Base-by-base conservation (phyloP, 2,797 vertebrate species). In the Helicolenus hilgendorfi region DNA sequence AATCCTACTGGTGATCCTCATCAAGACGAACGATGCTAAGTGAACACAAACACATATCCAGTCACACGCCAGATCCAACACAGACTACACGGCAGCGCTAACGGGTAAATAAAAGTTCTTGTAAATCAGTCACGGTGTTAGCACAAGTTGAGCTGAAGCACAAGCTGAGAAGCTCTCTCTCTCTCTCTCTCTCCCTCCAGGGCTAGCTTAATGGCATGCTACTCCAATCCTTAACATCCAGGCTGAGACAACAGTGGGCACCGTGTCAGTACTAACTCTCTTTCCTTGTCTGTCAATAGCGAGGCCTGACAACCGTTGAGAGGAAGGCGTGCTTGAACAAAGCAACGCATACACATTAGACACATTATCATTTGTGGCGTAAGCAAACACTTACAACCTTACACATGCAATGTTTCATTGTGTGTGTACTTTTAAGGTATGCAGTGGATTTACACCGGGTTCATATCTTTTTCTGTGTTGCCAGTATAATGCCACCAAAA, bases 41-140 rank as follows among this genome's bases (percentile, higher is more conserved):
- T 56, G 87, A 86, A 73, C 81, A 55, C 31, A 38, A 55, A 55
- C 35, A 11, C 27, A 31, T 20, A 73, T 72, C 70, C 6, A 84
- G 27, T 62, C 77, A 35, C 69, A 53, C 11, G 4, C 63, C 64
- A 29, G 36, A 81, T 59, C 55, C 9, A 56, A 82, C 72, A 84
- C 53, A 53, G 74, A 58, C 76, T 74, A 69, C 79, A 82, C 59
- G 1, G 15, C 74, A 60, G 74, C 35, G 9, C 71, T 94, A 93
- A 95, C 88, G 89, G 90, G 41, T 55, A 93, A 79, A 93, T 92
- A 84, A 91, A 91, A 93, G 87, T 94, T 89, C 2, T 60, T 87
- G 84, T 88, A 88, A 93, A 94, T 92, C 89, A 79, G 85, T 89
- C 88, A 89, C 15, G 18, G 72, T 35, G 41, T 64, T 73, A 22